Evolutionary conservation across 2,797 vertebrate genomes (phyloP).

Genomic region (Xenopus petersii): DNA sequence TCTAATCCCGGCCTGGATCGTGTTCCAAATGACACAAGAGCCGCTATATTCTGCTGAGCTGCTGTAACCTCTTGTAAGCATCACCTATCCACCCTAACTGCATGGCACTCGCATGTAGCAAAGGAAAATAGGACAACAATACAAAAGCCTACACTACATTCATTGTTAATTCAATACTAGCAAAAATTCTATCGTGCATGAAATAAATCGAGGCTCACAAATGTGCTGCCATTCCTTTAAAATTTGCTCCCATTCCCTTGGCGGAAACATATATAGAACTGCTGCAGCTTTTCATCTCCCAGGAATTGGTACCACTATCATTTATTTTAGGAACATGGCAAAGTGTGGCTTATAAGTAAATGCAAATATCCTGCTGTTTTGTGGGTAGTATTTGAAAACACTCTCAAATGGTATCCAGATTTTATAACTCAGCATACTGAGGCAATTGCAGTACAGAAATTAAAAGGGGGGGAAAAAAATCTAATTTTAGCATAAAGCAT

Average conservation of each 20-base stretch:
- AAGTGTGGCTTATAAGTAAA: background rate
- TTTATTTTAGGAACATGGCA: background rate
- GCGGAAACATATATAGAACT: too few species aligned
- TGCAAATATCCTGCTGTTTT: background rate
- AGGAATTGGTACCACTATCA: background rate
- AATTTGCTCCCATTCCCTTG: too few species aligned
- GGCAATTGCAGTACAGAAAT: too few species aligned
- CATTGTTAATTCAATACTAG: background rate
- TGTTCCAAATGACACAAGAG: constrained; percentile 35
- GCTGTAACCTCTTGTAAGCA: background rate
- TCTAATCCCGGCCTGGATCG: constrained; percentile 38
- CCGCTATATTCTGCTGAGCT: constrained; percentile 14
- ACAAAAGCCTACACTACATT: background rate
- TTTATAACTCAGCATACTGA: too few species aligned
- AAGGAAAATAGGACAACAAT: background rate
- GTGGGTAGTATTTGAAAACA: too few species aligned
- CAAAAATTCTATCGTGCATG: background rate
- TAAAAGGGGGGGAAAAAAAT: too few species aligned
- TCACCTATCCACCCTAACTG: background rate
- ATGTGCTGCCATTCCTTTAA: too few species aligned
- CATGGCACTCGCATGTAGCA: too few species aligned
- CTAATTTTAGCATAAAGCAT: too few species aligned
- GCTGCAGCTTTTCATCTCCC: background rate
- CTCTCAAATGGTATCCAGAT: too few species aligned
- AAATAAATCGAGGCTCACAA: background rate